These are phyloP conservation scores for Agrilus mali DNA, from an alignment of 2,888 invertebrate genomes.

Conservation along the genomic window DNA sequence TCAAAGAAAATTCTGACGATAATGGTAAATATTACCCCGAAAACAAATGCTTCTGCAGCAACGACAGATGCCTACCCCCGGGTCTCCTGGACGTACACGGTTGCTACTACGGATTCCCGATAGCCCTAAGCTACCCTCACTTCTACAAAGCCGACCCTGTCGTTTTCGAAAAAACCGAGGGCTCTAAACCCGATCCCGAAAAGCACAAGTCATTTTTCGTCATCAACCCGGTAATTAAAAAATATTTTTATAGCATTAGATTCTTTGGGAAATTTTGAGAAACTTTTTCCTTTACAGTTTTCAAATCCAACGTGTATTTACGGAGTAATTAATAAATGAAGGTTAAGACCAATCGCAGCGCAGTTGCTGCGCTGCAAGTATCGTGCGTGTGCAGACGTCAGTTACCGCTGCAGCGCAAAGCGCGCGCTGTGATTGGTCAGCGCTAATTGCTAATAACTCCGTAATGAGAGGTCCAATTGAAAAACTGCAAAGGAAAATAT, in stretches of 20 bases:
- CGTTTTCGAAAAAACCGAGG: constrained; percentile 49
- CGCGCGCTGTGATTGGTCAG: too few relatives aligned
- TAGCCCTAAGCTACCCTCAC: constrained; percentile 79
- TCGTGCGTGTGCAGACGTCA: too few relatives aligned
- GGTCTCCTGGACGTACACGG: constrained; percentile 74
- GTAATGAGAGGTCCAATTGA: too few relatives aligned
- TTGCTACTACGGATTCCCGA: constrained; percentile 86
- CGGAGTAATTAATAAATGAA: too few relatives aligned
- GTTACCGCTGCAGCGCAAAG: too few relatives aligned
- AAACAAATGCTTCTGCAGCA: constrained; percentile 72
- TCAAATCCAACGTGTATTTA: too few relatives aligned
- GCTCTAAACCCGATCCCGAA: constrained; percentile 46
- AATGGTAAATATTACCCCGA: constrained; percentile 58
- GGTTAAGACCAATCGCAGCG: too few relatives aligned
- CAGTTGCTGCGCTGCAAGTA: too few relatives aligned
- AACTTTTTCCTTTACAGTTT: too few relatives aligned
- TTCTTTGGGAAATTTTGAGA: too few relatives aligned
- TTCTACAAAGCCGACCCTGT: constrained; percentile 62
- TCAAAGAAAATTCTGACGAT: constrained; percentile 64
- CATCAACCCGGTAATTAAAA: constrained; percentile 55
- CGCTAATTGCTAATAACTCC: too few relatives aligned
- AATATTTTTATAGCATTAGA: neutral
- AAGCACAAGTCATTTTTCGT: constrained; percentile 58
- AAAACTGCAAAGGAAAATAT: too few relatives aligned
- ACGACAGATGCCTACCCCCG: constrained; percentile 53